These are phyloP conservation scores for Aphelenchoides besseyi DNA, from an alignment of 1,140 invertebrate genomes.

Conservation along the genomic window DNA sequence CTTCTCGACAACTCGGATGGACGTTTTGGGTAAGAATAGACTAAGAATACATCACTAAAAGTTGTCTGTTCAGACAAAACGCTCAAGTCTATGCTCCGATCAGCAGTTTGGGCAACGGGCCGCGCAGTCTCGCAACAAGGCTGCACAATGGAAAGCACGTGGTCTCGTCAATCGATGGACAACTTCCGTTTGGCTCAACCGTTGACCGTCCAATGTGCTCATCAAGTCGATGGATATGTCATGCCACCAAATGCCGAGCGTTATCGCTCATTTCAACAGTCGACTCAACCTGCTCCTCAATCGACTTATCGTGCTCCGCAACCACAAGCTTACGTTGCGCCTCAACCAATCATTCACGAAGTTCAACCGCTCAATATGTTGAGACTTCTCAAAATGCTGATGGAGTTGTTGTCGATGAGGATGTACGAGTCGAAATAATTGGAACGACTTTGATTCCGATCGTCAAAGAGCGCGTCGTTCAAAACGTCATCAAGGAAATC, in stretches of 20 bases:
- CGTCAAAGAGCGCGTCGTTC: too few species aligned
- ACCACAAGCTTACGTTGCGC: too few species aligned
- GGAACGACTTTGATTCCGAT: too few species aligned
- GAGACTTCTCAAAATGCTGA: too few species aligned
- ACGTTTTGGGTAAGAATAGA: not conserved
- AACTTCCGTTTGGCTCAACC: not conserved
- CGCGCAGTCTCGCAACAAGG: not conserved
- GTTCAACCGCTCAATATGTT: too few species aligned
- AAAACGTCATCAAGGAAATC: too few species aligned
- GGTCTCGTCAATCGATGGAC: not conserved
- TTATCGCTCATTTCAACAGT: not conserved
- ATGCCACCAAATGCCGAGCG: not conserved
- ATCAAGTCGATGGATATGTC: not conserved
- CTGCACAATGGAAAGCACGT: not conserved
- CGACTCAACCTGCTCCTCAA: too few species aligned
- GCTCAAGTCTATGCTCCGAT: not conserved
- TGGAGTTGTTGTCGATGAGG: too few species aligned
- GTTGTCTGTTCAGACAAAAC: not conserved
- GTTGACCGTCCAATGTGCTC: constrained; percentile 7
- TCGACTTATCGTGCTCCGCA: too few species aligned
- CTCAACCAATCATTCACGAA: too few species aligned
- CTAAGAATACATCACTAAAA: not conserved
- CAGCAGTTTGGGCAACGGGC: not conserved
- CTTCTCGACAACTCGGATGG: not conserved
- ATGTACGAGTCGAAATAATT: too few species aligned